Evolutionary conservation across 2,797 vertebrate genomes (phyloP).

Genomic region (Harpagifer antarcticus): DNA sequence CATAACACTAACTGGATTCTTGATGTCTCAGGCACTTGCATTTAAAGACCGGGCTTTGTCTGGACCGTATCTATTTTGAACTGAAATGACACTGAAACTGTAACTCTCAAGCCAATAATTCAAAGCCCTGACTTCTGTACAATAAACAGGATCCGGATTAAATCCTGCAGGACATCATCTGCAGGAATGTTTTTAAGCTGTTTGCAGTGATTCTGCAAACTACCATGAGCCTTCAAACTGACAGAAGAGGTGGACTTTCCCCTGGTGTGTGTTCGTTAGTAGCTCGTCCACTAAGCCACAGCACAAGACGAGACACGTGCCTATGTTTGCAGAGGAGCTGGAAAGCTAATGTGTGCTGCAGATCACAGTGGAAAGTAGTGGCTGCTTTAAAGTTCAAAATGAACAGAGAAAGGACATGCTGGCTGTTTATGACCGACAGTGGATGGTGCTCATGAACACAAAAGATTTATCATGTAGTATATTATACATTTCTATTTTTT

Average conservation of each 20-base stretch:
- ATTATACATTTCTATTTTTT: not conserved
- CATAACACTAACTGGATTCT: slow-evolving; percentile 14
- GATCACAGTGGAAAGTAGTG: not conserved
- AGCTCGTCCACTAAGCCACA: not conserved
- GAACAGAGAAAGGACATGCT: not conserved
- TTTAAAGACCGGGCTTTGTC: slow-evolving; percentile 5
- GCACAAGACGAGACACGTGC: not conserved
- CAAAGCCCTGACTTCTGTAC: not conserved
- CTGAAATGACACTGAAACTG: not conserved
- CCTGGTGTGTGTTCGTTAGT: not conserved
- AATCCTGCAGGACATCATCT: not conserved
- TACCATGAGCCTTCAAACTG: not conserved
- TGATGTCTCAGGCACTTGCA: slow-evolving; percentile 12
- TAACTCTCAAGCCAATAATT: not conserved
- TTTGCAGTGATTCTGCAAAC: not conserved
- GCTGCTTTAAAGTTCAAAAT: not conserved
- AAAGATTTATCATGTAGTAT: not conserved
- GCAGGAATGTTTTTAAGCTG: not conserved
- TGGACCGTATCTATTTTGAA: slow-evolving; percentile 6
- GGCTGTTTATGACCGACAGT: not conserved
- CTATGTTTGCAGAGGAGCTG: not conserved
- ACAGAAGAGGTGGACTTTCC: not conserved
- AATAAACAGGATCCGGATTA: not conserved
- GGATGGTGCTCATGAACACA: too few species aligned
- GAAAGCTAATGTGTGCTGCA: not conserved